Evolutionary conservation across 2,888 invertebrate species (phyloP), one percentile per base, ranked within the genome.

Genomic region (Eilema griseolum): DNA sequence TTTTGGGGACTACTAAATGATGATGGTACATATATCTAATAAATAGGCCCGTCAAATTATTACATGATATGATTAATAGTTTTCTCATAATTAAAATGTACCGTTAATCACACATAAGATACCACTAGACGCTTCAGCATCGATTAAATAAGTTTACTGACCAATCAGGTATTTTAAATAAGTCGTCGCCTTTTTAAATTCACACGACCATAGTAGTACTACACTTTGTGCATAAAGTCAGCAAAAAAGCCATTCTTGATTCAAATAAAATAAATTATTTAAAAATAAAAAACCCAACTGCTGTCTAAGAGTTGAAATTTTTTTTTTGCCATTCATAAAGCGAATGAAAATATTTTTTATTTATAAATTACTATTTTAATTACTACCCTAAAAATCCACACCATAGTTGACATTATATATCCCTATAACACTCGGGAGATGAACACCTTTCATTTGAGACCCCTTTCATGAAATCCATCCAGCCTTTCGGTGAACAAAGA

Each of bases 41-140:
- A 64, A 66, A 61, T 61, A 2, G 26, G 24, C 46, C 26, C 61
- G 37, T 41, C 37, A 28, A 28, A 66, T 62, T 63, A 59, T 24
- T 65, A 52, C 59, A 67, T 20, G 64, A 65, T 66, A 70, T 62
- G 69, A 79, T 76, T 75, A 56, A 80, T 72, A 14, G 41, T 62
- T 66, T 83, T 80, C 81, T 71, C 83, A 78, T 74, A 66, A 82
- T 78, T 82, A 81, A 69, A 78, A 74, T 66, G 69, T 78, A 78
- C 81, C 81, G 81, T 81, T 78, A 52, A 76, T 78, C 52, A 8
- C 5, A 80, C 75, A 76, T 78, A 72, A 72, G 74, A 73, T 64
- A 61, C 63, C 23, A 60, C 64, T 7, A 78, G 62, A 62, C 68
- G 69, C 66, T 76, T 62, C 61, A 61, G 71, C 66, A 74, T 61